Evolutionary conservation across 2,797 vertebrate genomes (phyloP).

Genomic region (Gobio occitaniae): DNA sequence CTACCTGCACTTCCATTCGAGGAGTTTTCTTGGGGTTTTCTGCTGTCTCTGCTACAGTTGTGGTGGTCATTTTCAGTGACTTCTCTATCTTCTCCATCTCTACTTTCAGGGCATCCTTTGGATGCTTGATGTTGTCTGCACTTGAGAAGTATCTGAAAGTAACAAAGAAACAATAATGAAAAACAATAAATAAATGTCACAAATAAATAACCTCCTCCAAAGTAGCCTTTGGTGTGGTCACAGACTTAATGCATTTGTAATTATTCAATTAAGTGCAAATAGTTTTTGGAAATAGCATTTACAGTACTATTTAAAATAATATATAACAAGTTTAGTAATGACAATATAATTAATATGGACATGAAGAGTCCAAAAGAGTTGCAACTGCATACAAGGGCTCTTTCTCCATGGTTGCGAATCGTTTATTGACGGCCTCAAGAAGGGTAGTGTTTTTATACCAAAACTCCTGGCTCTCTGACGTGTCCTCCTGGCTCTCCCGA

Average conservation of each 20-base stretch:
- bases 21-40: too few relatives aligned
- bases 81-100: too few relatives aligned
- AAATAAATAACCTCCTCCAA: constrained; percentile 2
- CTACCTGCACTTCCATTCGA: too few relatives aligned
- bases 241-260: background rate
- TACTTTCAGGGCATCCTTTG: too few relatives aligned
- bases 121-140: too few relatives aligned
- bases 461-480: too few relatives aligned
- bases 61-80: too few relatives aligned
- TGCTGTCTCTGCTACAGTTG: too few relatives aligned
- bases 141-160: background rate
- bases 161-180: background rate
- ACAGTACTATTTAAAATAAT: background rate
- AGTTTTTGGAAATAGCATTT: too few relatives aligned
- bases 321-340: background rate
- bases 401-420: background rate
- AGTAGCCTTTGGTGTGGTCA: background rate
- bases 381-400: background rate
- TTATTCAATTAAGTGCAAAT: background rate
- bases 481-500: background rate
- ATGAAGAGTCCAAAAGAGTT: background rate
- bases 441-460: background rate
- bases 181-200: background rate
- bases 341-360: too few relatives aligned
- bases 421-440: background rate